Conservation (phyloP, 1,140 invertebrate species). For the Eumaeus atala region DNA sequence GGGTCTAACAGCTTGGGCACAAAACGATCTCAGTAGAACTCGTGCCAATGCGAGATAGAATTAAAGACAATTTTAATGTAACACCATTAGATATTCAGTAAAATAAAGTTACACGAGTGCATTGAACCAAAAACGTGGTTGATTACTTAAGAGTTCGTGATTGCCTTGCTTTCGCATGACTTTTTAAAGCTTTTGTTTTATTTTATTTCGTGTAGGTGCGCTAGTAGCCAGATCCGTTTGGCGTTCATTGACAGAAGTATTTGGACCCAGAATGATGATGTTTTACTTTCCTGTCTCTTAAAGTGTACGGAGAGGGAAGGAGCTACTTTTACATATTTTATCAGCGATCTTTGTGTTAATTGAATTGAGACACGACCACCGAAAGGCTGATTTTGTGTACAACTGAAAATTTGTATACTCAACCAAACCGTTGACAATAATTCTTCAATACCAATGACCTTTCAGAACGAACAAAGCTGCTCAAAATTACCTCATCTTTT, state of each 20-base stretch:
- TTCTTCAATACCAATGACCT: too few relatives aligned
- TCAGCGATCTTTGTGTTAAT: too few relatives aligned
- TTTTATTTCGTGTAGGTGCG: conserved; percentile 21
- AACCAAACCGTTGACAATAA: too few relatives aligned
- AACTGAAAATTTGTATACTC: too few relatives aligned
- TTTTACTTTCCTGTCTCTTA: too few relatives aligned
- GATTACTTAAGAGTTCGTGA: conserved; percentile 64
- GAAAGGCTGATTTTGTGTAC: too few relatives aligned
- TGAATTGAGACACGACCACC: too few relatives aligned
- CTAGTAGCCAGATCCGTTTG: neutral
- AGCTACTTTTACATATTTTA: neutral
- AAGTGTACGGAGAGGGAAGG: too few relatives aligned
- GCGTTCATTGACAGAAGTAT: neutral
- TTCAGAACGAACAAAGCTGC: too few relatives aligned
- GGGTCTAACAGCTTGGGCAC: conserved; percentile 4
- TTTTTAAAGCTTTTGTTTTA: conserved; percentile 48
- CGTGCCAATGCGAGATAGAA: conserved; percentile 31
- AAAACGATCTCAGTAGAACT: conserved; percentile 34
- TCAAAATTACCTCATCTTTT: conserved; percentile 20
- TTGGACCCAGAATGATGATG: neutral
- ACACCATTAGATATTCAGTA: conserved; percentile 54
- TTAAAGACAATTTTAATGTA: conserved; percentile 25
- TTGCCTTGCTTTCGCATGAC: conserved; percentile 30
- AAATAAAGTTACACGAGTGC: conserved; percentile 64
- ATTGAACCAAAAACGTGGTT: conserved; percentile 70